Conservation (phyloP, 1,140 invertebrate genomes). For the Microplitis mediator region DNA sequence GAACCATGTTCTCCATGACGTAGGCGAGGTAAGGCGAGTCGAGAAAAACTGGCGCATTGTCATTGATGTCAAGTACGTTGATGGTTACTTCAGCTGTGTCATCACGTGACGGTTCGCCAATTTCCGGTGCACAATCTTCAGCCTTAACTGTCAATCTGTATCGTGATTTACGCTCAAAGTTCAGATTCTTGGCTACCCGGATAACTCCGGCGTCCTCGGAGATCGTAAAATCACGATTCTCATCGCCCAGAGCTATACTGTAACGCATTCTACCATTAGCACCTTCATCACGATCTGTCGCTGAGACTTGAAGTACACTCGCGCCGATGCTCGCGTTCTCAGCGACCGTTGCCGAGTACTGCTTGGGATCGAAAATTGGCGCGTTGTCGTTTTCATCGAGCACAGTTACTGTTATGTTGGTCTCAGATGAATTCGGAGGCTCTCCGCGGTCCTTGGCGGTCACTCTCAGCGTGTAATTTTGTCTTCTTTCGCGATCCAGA, state of each 20-base stretch:
- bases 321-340: conserved; percentile 94
- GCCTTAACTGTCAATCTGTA: conserved; percentile 85
- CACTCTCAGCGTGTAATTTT: conserved; percentile 81
- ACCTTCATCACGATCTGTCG: conserved; percentile 89
- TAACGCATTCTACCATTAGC: conserved; percentile 87
- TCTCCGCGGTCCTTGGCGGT: conserved; percentile 88
- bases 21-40: conserved; percentile 89
- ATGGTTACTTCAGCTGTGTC: conserved; percentile 77
- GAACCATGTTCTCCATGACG: conserved; percentile 90
- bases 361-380: conserved; percentile 86
- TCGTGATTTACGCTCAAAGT: conserved; percentile 85
- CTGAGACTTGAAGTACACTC: conserved; percentile 86
- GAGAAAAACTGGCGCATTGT: conserved; percentile 90
- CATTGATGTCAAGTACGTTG: conserved; percentile 89
- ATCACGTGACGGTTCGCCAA: conserved; percentile 65
- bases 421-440: conserved; percentile 75
- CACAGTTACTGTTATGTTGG: conserved; percentile 75
- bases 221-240: conserved; percentile 88
- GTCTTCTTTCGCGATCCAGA: conserved; percentile 83
- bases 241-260: conserved; percentile 86
- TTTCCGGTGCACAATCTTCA: conserved; percentile 82
- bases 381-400: conserved; percentile 94
- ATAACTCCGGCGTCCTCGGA: conserved; percentile 89
- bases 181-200: conserved; percentile 86
- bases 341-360: conserved; percentile 85